Evolutionary conservation across 2,797 vertebrate genomes (phyloP), one percentile per base, ranked within the genome.

Genomic region (Hyperoplus immaculatus): DNA sequence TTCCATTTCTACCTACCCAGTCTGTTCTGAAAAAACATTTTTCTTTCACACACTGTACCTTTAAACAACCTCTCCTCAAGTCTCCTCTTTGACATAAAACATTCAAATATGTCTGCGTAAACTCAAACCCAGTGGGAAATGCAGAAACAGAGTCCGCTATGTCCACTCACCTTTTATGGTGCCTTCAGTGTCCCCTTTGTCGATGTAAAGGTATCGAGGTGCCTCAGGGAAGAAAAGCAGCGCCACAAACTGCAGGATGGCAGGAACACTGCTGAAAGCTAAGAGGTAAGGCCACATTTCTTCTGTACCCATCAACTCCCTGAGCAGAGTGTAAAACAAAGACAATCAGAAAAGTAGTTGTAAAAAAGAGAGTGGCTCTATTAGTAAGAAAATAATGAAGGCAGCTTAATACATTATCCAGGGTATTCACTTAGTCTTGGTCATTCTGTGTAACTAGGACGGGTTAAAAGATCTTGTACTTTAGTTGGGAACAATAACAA

Each of bases 141-240:
- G 0, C 29, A 41, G 47, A 53, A 18, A 12, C 42, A 18, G 16
- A 38, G 39, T 41, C 18, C 45, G 15, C 10, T 15, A 2, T 47
- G 47, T 70, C 8, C 39, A 42, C 81, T 82, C 39, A 96, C 96
- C 95, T 88, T 85, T 94, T 65, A 75, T 89, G 72, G 94, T 86
- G 4, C 76, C 93, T 15, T 95, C 94, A 55, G 78, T 90, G 79
- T 96, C 95, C 38, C 93, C 95, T 69, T 89, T 95, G 86, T 96
- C 95, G 16, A 96, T 95, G 77, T 95, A 94, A 65, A 95, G 94
- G 68, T 95, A 94, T 60, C 95, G 92, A 6, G 96, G 96, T 0
- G 96, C 82, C 50, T 96, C 95, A n/a, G 95, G 95, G 89, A 96
- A 96, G 87, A 92, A 94, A 10, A 92, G 83, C 72, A 96, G 84